Evolutionary conservation across 2,113 vertebrate genomes (phyloP), one percentile per base, ranked within the genome.

Genomic region (Hippocampus comes): DNA sequence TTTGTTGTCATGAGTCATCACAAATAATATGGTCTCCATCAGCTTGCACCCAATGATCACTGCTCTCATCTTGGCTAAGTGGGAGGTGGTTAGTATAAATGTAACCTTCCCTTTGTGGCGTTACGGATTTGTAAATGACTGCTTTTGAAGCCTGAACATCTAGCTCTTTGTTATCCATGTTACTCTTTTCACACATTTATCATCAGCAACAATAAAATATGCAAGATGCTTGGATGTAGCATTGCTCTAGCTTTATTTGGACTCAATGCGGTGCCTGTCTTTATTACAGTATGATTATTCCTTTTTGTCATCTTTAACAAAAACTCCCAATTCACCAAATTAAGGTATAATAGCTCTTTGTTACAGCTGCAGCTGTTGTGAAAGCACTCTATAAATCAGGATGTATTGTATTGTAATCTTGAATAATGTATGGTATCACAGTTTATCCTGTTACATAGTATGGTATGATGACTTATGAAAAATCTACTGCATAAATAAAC

Each of bases 11-110:
- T 70, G 53, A 41, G 34, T 51, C 41, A 57, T 69, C 59, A 48
- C 70, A 11, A 48, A 41, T 67, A 67, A 67, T 61, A 21, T 76
- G 53, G 80, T 82, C 70, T 61, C 23, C 43, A 49, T 49, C 77
- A 59, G 18, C 4, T 60, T 55, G 20, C 57, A 30, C 68, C n/a
- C 34, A 2, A n/a, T 60, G 25, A 57, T 23, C 23, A 63, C 34
- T 60, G 46, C 70, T 56, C 11, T 63, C 59, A 21, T 55, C 60
- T 70, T 61, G 74, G 56, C 51, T 12, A 49, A 38, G 77, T 57
- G 38, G 67, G 11, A 64, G 43, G 65, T 64, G 60, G 38, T 67
- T 84, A 27, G 23, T 59, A 59, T 27, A 27, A 59, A 27, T 59
- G 60, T 64, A 78, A 71, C 77, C 43, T 9, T 71, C 57, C 66